Evolutionary conservation across 2,113 vertebrate genomes (phyloP).

Genomic region (Glaucidium brasilianum): DNA sequence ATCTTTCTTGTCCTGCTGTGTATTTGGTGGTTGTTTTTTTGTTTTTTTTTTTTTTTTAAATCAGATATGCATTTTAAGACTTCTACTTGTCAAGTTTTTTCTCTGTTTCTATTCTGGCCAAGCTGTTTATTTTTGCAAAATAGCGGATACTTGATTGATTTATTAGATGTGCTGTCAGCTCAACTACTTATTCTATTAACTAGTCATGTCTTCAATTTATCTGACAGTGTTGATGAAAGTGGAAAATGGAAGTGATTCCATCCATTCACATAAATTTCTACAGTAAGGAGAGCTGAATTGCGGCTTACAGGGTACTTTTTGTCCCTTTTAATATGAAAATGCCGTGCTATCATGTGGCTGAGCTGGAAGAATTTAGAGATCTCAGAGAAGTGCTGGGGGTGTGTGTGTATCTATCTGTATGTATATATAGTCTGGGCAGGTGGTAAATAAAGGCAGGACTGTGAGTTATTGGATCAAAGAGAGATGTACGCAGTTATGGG

Average conservation of each 20-base stretch:
- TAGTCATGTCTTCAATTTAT: background rate
- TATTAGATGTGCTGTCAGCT: background rate
- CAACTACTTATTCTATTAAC: background rate
- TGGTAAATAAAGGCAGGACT: background rate
- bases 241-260: background rate
- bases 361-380: background rate
- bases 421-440: background rate
- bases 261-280: background rate
- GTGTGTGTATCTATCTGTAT: rapidly evolving
- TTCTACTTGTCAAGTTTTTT: background rate
- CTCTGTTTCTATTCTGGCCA: background rate
- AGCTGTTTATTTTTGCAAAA: background rate
- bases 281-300: background rate
- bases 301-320: background rate
- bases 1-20: background rate
- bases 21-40: background rate
- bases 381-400: background rate
- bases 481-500: background rate
- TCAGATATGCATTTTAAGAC: background rate
- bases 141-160: background rate
- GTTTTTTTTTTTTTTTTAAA: background rate
- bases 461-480: background rate
- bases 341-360: background rate
- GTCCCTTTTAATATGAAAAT: background rate
- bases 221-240: background rate